Evolutionary conservation across 92 coral and sea anemone genomes (phyloP), one percentile per base, ranked within the genome.

Genomic region (Actinernus sp.): DNA sequence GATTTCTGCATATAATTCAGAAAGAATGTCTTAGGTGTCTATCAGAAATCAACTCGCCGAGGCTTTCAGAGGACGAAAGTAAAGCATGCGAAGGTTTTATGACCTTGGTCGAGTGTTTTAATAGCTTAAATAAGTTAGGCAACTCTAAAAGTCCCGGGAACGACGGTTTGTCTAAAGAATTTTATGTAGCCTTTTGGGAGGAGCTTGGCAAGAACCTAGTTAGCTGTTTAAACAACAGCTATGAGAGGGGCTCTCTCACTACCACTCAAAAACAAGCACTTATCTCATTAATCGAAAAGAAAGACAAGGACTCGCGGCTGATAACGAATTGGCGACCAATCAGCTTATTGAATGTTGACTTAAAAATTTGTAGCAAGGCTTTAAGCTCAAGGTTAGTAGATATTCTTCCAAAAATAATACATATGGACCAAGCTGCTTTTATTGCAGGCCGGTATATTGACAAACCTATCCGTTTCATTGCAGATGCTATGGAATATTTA

Each of bases 211-310:
- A 27, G 33, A 38, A 34, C 21, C 23, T 57, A 31, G 78, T 57
- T 18, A 24, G 45, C 3, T 57, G 68, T 31, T 52, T 71, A 6
- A 71, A 71, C 55, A n/a, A 29, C 19, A 11, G 31, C 4, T 50
- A 25, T 17, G 21, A 20, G 13, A 53, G 33, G 2, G 62, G 62
- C 29, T n/a, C 14, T 2, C 41, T 65, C 14, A 49, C 63, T 13
- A 65, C 43, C 24, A 49, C 73, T 20, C 73, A 65, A 26, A 19
- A 28, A 33, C 73, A 65, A 50, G 63, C 61, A 16, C n/a, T 65
- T 14, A 66, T 49, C 16, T 27, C 40, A 13, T 28, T 58, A 14
- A 3, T 70, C n/a, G 78, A 70, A 31, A 55, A 68, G 20, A 49
- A 16, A 13, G 43, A 30, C 11, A 69, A 69, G 22, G 77, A 69